Evolutionary conservation across 2,113 vertebrate species (phyloP).

Genomic region (Nothobranchius furzeri): DNA sequence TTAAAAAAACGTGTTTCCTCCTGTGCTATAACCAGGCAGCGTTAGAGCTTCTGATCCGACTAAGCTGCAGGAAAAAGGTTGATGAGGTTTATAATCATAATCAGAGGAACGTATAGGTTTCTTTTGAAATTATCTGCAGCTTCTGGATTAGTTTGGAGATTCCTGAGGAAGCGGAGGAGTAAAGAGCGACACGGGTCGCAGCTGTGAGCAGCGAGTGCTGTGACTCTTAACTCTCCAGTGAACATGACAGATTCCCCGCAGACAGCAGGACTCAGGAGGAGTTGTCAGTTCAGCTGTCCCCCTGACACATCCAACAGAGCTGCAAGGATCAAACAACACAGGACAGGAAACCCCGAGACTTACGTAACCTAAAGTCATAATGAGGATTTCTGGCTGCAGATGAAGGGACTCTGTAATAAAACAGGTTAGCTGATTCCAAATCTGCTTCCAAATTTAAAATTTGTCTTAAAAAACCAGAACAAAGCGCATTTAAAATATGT

Average conservation of each 20-base stretch:
- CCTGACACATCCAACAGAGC: constrained; percentile 50
- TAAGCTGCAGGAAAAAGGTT: not conserved
- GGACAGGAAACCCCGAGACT: constrained; percentile 57
- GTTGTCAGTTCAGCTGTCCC: constrained; percentile 47
- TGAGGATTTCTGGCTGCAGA: constrained; percentile 3
- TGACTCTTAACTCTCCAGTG: constrained; percentile 60
- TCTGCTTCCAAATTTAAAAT: not conserved
- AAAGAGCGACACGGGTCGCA: constrained; percentile 52
- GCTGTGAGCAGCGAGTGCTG: constrained; percentile 54
- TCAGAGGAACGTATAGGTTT: constrained; percentile 1
- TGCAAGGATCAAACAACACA: constrained; percentile 36
- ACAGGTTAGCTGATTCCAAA: not conserved
- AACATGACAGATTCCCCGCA: constrained; percentile 64
- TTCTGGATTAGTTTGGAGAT: constrained; percentile 30
- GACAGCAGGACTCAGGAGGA: constrained; percentile 68
- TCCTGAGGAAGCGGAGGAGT: constrained; percentile 32
- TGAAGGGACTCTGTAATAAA: not conserved
- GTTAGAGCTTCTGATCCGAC: not conserved
- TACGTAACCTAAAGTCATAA: constrained; percentile 38
- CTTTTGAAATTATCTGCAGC: constrained; percentile 2
- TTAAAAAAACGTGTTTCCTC: too few relatives aligned
- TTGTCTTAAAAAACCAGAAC: too few relatives aligned
- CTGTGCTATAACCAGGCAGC: not conserved
- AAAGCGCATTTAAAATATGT: not conserved
- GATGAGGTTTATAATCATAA: not conserved